Evolutionary conservation across 53 echinoderm and acorn worm genomes (phyloP), one percentile per base, ranked within the genome.

Genomic region (Arbacia lixula): DNA sequence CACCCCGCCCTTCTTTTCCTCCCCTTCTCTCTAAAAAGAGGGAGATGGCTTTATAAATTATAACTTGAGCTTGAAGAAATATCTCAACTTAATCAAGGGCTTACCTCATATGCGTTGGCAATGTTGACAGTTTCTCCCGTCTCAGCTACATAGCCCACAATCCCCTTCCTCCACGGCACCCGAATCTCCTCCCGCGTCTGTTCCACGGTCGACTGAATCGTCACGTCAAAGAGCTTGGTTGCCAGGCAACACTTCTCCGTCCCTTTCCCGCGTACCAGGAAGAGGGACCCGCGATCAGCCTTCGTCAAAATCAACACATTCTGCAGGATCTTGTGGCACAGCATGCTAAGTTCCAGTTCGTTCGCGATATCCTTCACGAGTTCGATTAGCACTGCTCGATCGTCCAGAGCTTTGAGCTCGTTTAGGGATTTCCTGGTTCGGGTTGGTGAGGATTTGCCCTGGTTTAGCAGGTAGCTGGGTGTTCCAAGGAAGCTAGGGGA

Each of bases 101-200:
- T 71, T 92, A 96, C 97, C 94, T 96, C 97, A 85, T 96, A 96
- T 58, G 97, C 97, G 86, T 96, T 93, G 67, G 97, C 97, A 76
- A 96, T 96, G 87, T 96, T 96, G 64, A 96, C 97, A 24, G 91
- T 87, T 66, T 96, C 97, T 80, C 94, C 97, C 0, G 97, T 96
- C 67, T 96, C 91, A 40, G 97, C 97, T 31, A 96, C 97, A 85
- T 96, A 96, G 89, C 97, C 97, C 66, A 96, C 90, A 68, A 96
- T 96, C 33, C 97, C 97, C 52, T 96, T 96, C 25, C 94, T 94
- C 97, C 97, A 96, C 19, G 91, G 78, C 51, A 96, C 90, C 25
- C 94, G 88, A 5, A 96, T 89, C 83, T 92, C 90, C 54, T 96
- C 94, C 42, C 94, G 85, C 4, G 94, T 90, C 86, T 92, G 84